A percentile compares a stretch with the other conserved stretches of the same genome.
Conservation (phyloP, 2,797 vertebrate genomes). For the Chromobotia macracanthus region DNA sequence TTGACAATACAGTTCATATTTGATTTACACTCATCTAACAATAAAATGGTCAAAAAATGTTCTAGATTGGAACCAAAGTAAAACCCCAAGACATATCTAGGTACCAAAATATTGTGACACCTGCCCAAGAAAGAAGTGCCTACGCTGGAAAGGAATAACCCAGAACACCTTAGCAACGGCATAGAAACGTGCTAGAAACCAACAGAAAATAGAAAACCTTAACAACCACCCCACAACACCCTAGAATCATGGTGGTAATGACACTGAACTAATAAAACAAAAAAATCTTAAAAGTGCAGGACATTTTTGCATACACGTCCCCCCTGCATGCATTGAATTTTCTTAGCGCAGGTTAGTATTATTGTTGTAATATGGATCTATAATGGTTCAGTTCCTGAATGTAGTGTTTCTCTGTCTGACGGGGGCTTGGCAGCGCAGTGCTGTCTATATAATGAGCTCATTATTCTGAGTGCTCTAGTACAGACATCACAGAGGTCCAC, state of each 20-base stretch:
- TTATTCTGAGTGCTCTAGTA: conserved; percentile 37
- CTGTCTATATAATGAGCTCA: conserved; percentile 50
- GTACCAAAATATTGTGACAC: too few species aligned
- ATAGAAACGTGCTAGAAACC: not conserved
- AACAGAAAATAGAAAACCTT: not conserved
- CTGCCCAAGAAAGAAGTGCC: too few species aligned
- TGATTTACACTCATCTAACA: too few species aligned
- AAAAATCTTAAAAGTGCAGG: not conserved
- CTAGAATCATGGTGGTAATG: not conserved
- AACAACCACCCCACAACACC: not conserved
- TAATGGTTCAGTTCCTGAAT: conserved; percentile 22
- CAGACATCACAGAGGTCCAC: conserved; percentile 30
- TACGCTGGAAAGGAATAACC: not conserved
- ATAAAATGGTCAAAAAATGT: too few species aligned
- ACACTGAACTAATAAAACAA: not conserved
- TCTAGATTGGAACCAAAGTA: too few species aligned
- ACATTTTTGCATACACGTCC: not conserved
- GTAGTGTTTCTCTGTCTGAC: not conserved
- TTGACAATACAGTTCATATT: too few species aligned
- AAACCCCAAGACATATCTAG: too few species aligned
- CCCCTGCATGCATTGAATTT: not conserved
- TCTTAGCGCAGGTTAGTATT: not conserved
- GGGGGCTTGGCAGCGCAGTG: conserved; percentile 19
- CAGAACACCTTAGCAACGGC: not conserved
- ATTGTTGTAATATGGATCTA: conserved; percentile 20